Base-by-base conservation (phyloP, 2,888 invertebrate genomes). In the Chouioia cunea region DNA sequence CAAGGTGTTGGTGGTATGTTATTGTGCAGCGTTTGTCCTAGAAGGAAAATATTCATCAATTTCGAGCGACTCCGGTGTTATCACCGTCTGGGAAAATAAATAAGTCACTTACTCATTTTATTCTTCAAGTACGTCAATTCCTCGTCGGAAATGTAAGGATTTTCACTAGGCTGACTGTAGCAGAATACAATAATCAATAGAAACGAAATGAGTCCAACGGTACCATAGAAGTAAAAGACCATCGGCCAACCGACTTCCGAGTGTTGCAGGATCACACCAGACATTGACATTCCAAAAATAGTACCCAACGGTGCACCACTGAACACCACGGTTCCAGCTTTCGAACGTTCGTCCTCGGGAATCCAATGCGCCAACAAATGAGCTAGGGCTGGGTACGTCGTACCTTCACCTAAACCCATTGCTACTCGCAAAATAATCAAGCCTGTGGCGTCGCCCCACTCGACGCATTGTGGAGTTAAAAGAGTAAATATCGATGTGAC, bases 301-400 rank as follows among this genome's bases (percentile, higher is more conserved):
- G 63, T 15, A n/a, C 91, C 91, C 58, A 91, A 90, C 84, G 92
- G 92, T 1, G 92, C 92, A 0, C 94, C 94, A 1, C 94, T 93
- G 78, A 93, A 93, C 0, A 94, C 93, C 47, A 95, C 82, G 0
- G 94, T 91, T 0, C 94, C 93, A 82, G 95, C 89, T 73, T 91
- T 90, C 10, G 93, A 92, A 75, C 94, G 75, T 56, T 78, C 76
- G 0, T 90, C 89, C 0, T 92, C 86, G 0, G 94, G 94, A 0
- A 93, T 92, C 95, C 95, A 95, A 78, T 92, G 89, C 0, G 94
- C 92, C 8, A 95, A 85, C 83, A 95, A 87, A 0, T 92, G 92
- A 81, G 93, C 94, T 77, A 97, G 86, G 0, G 96, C 95, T 1
- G 93, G 95, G 81, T 92, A 94, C 0, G 94, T 93, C 4, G 93